Evolutionary conservation across 2,113 vertebrate genomes (phyloP), one percentile per base, ranked within the genome.

Genomic region (Bufo bufo): DNA sequence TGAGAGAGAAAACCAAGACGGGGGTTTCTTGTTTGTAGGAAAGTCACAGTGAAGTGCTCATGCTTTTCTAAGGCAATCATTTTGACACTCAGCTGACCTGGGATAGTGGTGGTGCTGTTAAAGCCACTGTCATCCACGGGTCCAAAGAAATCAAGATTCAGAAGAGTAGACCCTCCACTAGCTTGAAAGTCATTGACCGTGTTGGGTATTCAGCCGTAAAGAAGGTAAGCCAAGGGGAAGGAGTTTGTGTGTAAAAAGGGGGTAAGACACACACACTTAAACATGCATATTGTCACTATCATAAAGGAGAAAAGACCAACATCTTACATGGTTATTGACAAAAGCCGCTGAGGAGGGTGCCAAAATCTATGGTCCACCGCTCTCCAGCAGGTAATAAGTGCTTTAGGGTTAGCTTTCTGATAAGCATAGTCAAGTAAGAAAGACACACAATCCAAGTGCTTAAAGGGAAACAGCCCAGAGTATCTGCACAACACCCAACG

Each of bases 121-220:
- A 96, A 97, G 95, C 97, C 96, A 94, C 95, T 99, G 95, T 99
- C 98, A 95, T 99, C 98, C 96, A 99, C 97, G 89, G 98, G 97
- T 95, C 98, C 98, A 96, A 99, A 99, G 97, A 99, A 99, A 95
- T 99, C 98, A 95, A 99, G 97, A 96, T 99, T 99, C 95, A 99
- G 97, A 91, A 99, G 96, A 97, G 97, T 96, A 93, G 98, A 99
- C 96, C 98, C 98, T 96, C 97, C 98, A 93, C 97, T 99, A 94
- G 97, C 98, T 99, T 97, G 95, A 90, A 93, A 96, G 94, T 95
- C 94, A 95, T 93, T 92, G 93, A 95, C 94, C 95, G 87, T 95
- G 95, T 95, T 95, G 95, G 71, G 94, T 93, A 94, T 94, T 93
- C 94, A 96, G 94, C 94, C 95, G 95, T 94, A 95, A 92, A 96